Percentiles rank a stretch among this genome's conserved stretches.
phyloP scores from a whole-genome alignment of 2,888 invertebrate genomes.

The Limnephilus auricula region DNA sequence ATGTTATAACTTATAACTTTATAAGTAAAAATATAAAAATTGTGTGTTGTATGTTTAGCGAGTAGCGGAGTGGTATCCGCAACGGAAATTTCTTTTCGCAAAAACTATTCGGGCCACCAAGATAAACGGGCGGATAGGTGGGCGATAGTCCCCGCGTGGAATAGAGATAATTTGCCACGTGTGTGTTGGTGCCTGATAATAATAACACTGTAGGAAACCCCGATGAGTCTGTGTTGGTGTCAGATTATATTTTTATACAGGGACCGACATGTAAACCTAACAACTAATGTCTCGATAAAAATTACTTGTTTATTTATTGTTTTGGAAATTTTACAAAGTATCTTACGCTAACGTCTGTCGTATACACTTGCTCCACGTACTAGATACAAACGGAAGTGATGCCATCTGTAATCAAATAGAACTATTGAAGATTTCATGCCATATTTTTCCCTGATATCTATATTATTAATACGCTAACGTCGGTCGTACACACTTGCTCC shows the following conservation, averaged over 20 bases:
- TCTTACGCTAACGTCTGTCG: too few species aligned
- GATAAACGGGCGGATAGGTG: conserved; percentile 50
- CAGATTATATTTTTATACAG: neutral
- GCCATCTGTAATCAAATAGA: too few species aligned
- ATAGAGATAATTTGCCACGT: conserved; percentile 2
- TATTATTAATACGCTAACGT: too few species aligned
- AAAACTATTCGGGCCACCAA: conserved; percentile 53
- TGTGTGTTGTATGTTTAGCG: neutral
- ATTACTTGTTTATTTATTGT: too few species aligned
- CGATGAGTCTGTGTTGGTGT: neutral
- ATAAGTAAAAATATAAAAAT: neutral
- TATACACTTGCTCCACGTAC: too few species aligned
- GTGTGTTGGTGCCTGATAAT: neutral
- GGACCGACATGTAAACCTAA: neutral
- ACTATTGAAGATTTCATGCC: too few species aligned
- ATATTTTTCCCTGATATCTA: too few species aligned
- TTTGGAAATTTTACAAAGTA: too few species aligned
- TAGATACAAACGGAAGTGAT: too few species aligned
- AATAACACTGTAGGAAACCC: neutral
- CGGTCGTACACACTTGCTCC: too few species aligned
- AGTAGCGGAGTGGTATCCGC: neutral
- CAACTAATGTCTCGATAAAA: neutral
- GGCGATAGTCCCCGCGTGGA: conserved; percentile 31
- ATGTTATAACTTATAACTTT: too few species aligned
- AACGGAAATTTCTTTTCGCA: conserved; percentile 53